Conservation (phyloP, 1,140 invertebrate species). For the Macrosteles quadrilineatus region DNA sequence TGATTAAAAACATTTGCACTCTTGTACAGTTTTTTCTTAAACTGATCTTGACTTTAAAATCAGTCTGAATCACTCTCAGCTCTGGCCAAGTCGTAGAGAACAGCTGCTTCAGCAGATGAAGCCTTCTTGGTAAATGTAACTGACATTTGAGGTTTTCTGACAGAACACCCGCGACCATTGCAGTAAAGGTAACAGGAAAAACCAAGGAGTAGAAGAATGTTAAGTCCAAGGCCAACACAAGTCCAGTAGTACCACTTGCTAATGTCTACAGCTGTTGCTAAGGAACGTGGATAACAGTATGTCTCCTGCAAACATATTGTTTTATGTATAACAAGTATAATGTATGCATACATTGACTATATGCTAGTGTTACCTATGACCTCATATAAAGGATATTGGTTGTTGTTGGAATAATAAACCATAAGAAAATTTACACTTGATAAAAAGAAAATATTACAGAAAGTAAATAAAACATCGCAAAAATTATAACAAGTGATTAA, state of each 20-base stretch:
- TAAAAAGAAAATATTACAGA: too few species aligned
- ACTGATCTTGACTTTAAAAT: too few species aligned
- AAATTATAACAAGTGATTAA: too few species aligned
- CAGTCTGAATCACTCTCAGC: conserved; percentile 17
- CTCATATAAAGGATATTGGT: too few species aligned
- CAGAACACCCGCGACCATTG: neutral
- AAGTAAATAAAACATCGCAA: too few species aligned
- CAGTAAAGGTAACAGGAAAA: conserved; percentile 9
- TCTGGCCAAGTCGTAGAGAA: conserved; percentile 9
- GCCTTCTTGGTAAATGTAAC: neutral
- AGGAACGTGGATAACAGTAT: conserved; percentile 32
- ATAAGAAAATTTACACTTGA: too few species aligned
- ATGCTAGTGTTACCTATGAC: too few species aligned
- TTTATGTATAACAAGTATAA: too few species aligned
- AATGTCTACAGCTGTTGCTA: conserved; percentile 21
- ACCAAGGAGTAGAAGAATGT: neutral
- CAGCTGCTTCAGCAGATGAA: neutral
- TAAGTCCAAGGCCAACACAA: neutral
- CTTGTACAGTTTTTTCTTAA: too few species aligned
- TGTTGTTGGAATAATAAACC: too few species aligned
- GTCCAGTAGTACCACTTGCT: conserved; percentile 30
- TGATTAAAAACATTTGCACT: too few species aligned
- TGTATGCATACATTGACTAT: too few species aligned
- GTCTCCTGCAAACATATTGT: conserved; percentile 14
- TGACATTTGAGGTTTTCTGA: neutral